A percentile compares a stretch with the other conserved stretches of the same genome.
Conservation (phyloP, 2,113 vertebrate species). For the Zosterops japonicus region DNA sequence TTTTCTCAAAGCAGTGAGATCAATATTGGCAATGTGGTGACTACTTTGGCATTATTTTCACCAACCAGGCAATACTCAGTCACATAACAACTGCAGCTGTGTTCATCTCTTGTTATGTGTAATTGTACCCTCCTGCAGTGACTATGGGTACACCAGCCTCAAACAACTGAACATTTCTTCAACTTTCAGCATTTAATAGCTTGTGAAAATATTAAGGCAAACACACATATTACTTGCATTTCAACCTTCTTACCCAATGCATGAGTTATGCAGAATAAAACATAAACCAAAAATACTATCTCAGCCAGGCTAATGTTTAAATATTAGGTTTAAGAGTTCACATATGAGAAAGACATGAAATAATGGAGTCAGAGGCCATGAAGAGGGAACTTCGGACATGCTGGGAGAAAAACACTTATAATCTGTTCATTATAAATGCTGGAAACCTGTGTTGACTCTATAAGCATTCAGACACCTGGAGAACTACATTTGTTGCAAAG, state of each 20-base stretch:
- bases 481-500: background rate
- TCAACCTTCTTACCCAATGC: background rate
- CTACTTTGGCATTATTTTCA: background rate
- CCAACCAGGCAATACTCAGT: background rate
- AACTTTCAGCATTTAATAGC: background rate
- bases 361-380: background rate
- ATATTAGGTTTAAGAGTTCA: background rate
- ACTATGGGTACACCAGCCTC: background rate
- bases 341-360: background rate
- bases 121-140: background rate
- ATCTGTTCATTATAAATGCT: background rate
- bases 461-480: background rate
- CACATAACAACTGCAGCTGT: background rate
- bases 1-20: background rate
- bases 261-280: background rate
- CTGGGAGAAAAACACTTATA: background rate
- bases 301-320: background rate
- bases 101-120: background rate
- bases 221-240: background rate
- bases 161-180: background rate
- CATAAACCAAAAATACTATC: background rate
- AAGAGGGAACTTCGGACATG: background rate
- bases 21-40: background rate
- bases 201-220: background rate
- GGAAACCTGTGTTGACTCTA: background rate